A percentile compares a stretch with the other conserved stretches of the same genome.
phyloP scores from a whole-genome alignment of 2,113 vertebrate species.

The Verasper variegatus region DNA sequence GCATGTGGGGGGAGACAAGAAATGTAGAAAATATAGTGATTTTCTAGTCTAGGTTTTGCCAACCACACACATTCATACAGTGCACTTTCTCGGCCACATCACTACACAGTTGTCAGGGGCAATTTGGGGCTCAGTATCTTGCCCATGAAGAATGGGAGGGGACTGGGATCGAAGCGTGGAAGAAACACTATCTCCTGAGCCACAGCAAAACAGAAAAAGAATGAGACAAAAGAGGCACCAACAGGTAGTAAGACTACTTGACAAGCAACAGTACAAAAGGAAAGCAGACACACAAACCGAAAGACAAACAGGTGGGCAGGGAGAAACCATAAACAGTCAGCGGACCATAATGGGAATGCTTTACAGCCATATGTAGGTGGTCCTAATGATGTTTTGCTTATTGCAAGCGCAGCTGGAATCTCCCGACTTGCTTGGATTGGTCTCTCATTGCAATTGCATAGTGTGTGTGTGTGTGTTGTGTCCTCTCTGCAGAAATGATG shows the following conservation, averaged over 20 bases:
- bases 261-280: background rate
- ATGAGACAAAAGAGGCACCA: background rate
- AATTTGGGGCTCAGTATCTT: no score
- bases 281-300: background rate
- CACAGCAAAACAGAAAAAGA: background rate
- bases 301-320: slow-evolving; percentile 9
- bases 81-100: no score
- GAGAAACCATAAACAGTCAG: slow-evolving; percentile 31
- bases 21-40: no score
- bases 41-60: no score
- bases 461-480: background rate
- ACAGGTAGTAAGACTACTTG: slow-evolving; percentile 17
- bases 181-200: no score
- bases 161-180: no score
- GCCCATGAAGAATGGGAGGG: no score
- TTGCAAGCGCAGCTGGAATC: slow-evolving; percentile 34
- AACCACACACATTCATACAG: no score
- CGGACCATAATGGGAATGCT: slow-evolving; percentile 40
- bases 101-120: no score
- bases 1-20: no score
- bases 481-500: slow-evolving; percentile 14
- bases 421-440: slow-evolving; percentile 27
- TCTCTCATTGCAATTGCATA: slow-evolving; percentile 11
- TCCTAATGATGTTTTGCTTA: slow-evolving; percentile 57
- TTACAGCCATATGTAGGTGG: slow-evolving; percentile 53